Percentiles rank a stretch among this genome's conserved stretches.
Evolutionary conservation across 2,113 vertebrate genomes (phyloP).

Genomic region (Phylloscopus trochiloides): DNA sequence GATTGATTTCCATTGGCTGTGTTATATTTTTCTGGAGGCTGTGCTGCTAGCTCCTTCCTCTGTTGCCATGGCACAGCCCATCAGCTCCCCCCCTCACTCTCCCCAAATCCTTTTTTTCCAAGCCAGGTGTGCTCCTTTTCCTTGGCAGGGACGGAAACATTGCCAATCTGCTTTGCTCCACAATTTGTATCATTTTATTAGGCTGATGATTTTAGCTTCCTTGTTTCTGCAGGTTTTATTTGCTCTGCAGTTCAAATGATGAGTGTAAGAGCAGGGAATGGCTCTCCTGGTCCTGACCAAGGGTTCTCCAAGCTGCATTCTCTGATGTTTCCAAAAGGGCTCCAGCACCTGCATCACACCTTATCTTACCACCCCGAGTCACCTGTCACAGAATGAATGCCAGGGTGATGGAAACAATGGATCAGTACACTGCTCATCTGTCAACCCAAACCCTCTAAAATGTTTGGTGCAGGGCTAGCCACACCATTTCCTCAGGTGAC

Average conservation of each 20-base stretch:
- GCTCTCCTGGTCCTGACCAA: neutral
- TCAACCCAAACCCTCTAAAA: neutral
- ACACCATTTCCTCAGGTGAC: neutral
- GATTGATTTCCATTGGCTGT: neutral
- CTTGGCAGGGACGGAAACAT: accelerated
- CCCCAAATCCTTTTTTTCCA: neutral
- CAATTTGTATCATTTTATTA: neutral
- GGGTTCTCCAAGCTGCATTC: neutral
- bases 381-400: neutral
- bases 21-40: neutral
- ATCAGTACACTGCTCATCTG: neutral
- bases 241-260: neutral
- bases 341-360: neutral
- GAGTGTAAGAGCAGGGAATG: neutral
- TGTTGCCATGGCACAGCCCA: neutral
- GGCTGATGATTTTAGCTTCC: neutral
- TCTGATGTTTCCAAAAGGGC: neutral
- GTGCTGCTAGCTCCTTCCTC: neutral
- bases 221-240: neutral
- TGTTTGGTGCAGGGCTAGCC: neutral
- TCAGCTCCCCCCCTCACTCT: accelerated
- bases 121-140: neutral
- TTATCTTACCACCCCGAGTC: neutral
- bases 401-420: neutral
- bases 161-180: accelerated